Base-by-base conservation (phyloP, 2,797 vertebrate genomes). In the Danio aesculapii region DNA sequence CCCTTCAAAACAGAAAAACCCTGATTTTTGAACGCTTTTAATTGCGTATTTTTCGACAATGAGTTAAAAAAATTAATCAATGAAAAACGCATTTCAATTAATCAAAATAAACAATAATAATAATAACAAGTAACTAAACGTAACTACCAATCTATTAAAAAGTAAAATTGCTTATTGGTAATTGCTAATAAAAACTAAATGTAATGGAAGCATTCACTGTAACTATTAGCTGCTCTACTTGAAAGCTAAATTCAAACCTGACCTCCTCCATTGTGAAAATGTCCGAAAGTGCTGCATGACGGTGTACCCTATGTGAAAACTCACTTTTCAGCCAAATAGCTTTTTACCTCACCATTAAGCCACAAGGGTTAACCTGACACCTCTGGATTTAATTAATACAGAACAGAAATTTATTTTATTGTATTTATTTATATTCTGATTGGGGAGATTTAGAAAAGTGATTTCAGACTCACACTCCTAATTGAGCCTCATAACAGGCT, bases 381-480 rank as follows among this genome's bases (percentile, higher is more conserved):
- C 77, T 72, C 17, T 11, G 41, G 47, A 13, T 39, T 64, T 44
- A 44, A 72, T 14, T 47, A 47, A 43, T 53, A 47, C 19, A 14
- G 17, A 64, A 49, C 68, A 79, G 19, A 79, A 79, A 79, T 55
- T 14, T 55, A 63, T 72, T 79, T 63, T 4, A 8, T 2, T 46
- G 68, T 79, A 72, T 79, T 79, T 79, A 72, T 79, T 79, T 79
- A 70, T 47, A 14, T 50, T 79, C 59, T 72, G 77, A 79, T 79
- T 79, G 58, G 68, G 59, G 68, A 72, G 68, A 72, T 79, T 79
- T 71, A 79, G 58, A 55, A 17, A 46, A 72, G 67, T 62, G 58
- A 21, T 72, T 79, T 30, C 59, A 44, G 39, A 43, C 64, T 53
- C 67, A 16, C 57, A 50, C 67, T 79, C 30, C 67, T 71, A 79